These are phyloP conservation scores for Serranus cabrilla DNA, from an alignment of 2,797 vertebrate species.

Conservation along the genomic window DNA sequence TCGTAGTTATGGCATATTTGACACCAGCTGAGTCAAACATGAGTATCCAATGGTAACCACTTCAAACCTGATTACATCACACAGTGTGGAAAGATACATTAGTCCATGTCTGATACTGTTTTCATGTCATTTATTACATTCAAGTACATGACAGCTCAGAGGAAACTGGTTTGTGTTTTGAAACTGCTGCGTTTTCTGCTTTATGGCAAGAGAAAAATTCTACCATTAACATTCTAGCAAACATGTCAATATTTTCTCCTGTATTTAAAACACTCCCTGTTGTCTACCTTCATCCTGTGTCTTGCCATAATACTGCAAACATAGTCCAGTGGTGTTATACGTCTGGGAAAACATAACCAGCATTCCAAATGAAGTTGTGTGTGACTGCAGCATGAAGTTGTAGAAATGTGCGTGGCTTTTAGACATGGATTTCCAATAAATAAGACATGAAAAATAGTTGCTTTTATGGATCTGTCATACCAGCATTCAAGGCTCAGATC, in stretches of 20 bases:
- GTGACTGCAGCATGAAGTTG: neutral
- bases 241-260: neutral
- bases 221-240: neutral
- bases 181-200: no score
- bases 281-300: neutral
- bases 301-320: conserved; percentile 8
- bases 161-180: no score
- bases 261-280: neutral
- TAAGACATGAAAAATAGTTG: no score
- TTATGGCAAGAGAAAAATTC: neutral
- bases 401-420: neutral
- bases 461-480: neutral
- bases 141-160: neutral
- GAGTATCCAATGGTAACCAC: conserved; percentile 2
- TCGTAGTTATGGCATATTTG: neutral
- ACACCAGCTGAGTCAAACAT: neutral
- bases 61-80: neutral
- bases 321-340: neutral
- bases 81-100: neutral
- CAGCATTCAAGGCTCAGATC: neutral
- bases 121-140: neutral
- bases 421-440: neutral
- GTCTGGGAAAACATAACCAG: neutral
- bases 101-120: neutral
- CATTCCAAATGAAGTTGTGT: neutral